Base-by-base conservation (phyloP, 2,113 vertebrate species). In the Neotoma lepida region DNA sequence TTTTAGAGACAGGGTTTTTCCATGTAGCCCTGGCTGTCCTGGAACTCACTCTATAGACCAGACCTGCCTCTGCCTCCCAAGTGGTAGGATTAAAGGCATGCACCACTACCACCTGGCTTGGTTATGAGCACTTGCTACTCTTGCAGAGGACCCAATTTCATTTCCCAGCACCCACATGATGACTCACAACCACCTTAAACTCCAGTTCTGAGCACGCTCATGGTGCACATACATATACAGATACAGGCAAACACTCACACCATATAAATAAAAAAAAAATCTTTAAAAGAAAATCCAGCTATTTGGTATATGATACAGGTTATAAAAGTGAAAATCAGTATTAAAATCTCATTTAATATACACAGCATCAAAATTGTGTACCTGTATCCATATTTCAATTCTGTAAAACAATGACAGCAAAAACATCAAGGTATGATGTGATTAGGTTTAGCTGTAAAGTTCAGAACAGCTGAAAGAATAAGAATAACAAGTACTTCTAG, bases 401-500 rank as follows among this genome's bases (percentile, higher is more conserved):
- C 88, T 92, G 88, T 93, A 81, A 58, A 39, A 58, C 35, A 22
- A 26, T 28, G 24, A 46, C 9, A 28, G 24, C 13, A 58, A 82
- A 58, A 94, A 73, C 28, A 92, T 80, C 58, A 70, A 95, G 85
- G 9, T 63, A 66, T 78, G 15, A 93, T 24, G 63, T 6, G 6
- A 71, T 90, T 95, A 82, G 77, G n/a, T 82, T 92, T 86, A 93
- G 78, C 4, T 93, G 39, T 17, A 71, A 94, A 90, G 46, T 73
- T 97, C 51, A 77, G 22, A 90, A 93, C 22, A 33, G 70, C 39
- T 64, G 66, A 95, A 93, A 91, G 17, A 93, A 77, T 61, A 84
- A 84, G 91, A 85, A 49, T 4, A 86, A 86, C 58, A 58, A n/a
- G 70, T 26, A 85, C 20, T 54, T 54, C 6, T 66, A 88, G 56